Evolutionary conservation across 1,140 invertebrate species (phyloP), one percentile per base, ranked within the genome.

Genomic region (Halictus rubicundus): DNA sequence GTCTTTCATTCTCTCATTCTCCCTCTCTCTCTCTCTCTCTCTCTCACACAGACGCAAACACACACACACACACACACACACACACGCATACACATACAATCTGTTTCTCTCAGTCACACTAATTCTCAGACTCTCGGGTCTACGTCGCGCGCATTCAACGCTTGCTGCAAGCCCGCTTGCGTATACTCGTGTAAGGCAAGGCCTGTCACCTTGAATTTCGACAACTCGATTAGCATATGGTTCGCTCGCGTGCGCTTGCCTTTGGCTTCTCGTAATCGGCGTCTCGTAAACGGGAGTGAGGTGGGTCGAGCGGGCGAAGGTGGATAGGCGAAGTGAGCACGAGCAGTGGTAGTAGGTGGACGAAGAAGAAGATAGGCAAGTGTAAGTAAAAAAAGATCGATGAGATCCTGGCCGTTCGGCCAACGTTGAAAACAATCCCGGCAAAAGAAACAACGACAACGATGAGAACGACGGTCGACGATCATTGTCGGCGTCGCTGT

Each of bases 401-500:
- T 66, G 72, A 83, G 85, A 86, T 82, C 79, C 42, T 74, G 68
- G 69, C 39, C 71, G 68, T 19, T 60, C 19, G 57, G 74, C 39
- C 78, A 68, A 54, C 39, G 49, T 57, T 21, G 49, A 57, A 19
- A 72, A 80, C 71, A 68, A 73, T 52, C 49, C 59, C 54, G 68
- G 76, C 32, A 63, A 69, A 52, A 23, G 68, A 23, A 61, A 81
- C 57, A 23, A 79, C 61, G 60, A 75, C 57, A 54, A 70, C 64
- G 73, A 78, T 63, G 77, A 61, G 25, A 75, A 49, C 52, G 73
- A 64, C 37, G 81, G 37, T 68, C 52, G 78, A 69, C 23, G 73
- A 89, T 90, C 84, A 87, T 89, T 85, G 81, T 82, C 86, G 83
- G 65, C 82, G 85, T 80, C 84, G 78, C 46, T 71, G 76, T 49